Evolutionary conservation across 1,140 invertebrate species (phyloP), one percentile per base, ranked within the genome.

Genomic region (Drosophila tani): DNA sequence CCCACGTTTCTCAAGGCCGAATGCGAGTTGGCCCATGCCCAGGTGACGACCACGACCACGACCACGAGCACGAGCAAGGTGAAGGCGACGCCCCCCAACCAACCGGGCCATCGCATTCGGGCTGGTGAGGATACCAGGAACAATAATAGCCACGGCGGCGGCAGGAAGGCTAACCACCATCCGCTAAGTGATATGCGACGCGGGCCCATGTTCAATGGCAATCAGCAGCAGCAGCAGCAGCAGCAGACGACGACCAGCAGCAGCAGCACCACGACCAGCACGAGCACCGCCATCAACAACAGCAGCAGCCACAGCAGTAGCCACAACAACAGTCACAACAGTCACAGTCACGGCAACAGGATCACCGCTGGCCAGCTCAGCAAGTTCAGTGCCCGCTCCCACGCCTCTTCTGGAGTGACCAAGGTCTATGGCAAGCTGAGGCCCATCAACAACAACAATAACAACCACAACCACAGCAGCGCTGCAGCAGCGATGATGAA

Each of bases 21-120:
- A 71, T 93, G 90, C 66, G 92, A 91, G 43, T 57, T 93, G 75
- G 92, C 92, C n/a, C 86, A 90, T 55, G 80, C 91, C n/a, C 92
- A 92, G 78, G 81, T 93, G 66, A 70, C 78, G 12, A 12, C 63
- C 29, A n/a, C n/a, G n/a, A n/a, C n/a, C n/a, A n/a, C n/a, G n/a
- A n/a, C n/a, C n/a, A n/a, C n/a, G n/a, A n/a, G n/a, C n/a, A n/a
- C n/a, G n/a, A 50, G 45, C 62, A 73, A 53, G 2, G 59, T n/a
- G 29, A 78, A 63, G 35, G n/a, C n/a, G 43, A 27, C 45, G 45
- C 64, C 53, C 17, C 67, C 55, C n/a, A 35, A 11, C 3, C 64
- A 60, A n/a, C n/a, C n/a, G 7, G 24, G 38, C 51, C 63, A 41
- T 47, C 81, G 81, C 46, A 71, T 49, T 27, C 64, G 74, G 17